phyloP scores from a whole-genome alignment of 1,140 invertebrate genomes.

The Asbolus verrucosus region DNA sequence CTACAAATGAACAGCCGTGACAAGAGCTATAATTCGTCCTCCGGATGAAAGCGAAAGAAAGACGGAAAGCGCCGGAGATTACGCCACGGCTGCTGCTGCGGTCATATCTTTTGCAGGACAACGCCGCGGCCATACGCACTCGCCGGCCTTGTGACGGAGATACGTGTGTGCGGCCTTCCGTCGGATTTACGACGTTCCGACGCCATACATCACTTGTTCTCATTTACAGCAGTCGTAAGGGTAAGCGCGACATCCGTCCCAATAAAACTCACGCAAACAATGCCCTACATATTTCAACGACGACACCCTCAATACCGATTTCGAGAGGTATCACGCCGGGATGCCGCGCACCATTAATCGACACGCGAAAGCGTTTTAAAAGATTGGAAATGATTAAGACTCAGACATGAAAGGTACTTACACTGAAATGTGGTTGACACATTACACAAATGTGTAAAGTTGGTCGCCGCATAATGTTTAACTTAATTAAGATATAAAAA shows the following conservation, averaged over 20 bases:
- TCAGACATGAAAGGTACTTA: too few relatives aligned
- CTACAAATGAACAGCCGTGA: constrained; percentile 81
- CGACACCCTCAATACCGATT: not conserved
- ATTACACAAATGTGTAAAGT: too few relatives aligned
- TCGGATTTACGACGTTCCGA: constrained; percentile 51
- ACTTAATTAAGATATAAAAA: too few relatives aligned
- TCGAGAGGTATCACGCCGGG: too few relatives aligned
- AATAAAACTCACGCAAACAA: constrained; percentile 51
- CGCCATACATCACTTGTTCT: constrained; percentile 55
- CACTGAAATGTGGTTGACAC: too few relatives aligned
- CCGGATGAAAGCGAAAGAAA: constrained; percentile 60
- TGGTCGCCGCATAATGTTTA: too few relatives aligned
- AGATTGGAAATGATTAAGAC: too few relatives aligned
- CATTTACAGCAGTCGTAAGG: constrained; percentile 52
- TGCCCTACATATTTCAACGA: constrained; percentile 18
- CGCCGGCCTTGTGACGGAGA: constrained; percentile 1
- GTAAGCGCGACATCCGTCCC: constrained; percentile 50
- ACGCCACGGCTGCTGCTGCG: constrained; percentile 38
- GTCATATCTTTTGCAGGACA: constrained; percentile 50
- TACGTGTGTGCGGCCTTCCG: constrained; percentile 28
- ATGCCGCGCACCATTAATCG: not conserved
- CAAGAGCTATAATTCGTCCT: constrained; percentile 77
- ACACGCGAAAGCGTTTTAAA: too few relatives aligned
- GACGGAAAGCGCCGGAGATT: constrained; percentile 50
- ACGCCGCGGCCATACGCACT: constrained; percentile 39